These are phyloP conservation scores for Plagodis pulveraria DNA, from an alignment of 2,888 invertebrate species.

Conservation along the genomic window DNA sequence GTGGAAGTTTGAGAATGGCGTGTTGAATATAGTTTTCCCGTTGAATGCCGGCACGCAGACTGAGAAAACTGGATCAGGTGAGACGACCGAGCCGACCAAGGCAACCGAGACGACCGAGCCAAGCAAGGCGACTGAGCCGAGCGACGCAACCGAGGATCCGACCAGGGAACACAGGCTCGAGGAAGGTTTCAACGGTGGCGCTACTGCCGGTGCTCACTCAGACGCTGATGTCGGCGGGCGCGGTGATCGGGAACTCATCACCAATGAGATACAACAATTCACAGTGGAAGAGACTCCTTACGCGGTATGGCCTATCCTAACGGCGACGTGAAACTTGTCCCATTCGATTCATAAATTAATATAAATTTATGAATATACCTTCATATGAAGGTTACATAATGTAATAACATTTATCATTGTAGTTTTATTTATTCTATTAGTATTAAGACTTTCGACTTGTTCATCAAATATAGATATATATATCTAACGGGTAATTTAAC, in stretches of 20 bases:
- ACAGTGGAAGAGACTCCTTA: constrained; percentile 69
- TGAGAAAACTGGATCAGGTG: neutral
- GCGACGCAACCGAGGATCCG: constrained; percentile 27
- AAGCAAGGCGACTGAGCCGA: constrained; percentile 32
- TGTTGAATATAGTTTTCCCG: constrained; percentile 63
- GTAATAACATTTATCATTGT: too few species aligned
- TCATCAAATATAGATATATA: too few species aligned
- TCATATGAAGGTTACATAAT: constrained; percentile 24
- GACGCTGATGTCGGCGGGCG: constrained; percentile 24
- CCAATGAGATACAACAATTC: constrained; percentile 52
- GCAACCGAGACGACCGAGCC: neutral
- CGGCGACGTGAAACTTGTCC: constrained; percentile 69
- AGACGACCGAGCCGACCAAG: neutral
- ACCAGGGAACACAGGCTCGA: constrained; percentile 51
- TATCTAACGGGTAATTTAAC: too few species aligned
- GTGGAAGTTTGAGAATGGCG: constrained; percentile 60
- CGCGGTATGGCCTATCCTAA: constrained; percentile 67
- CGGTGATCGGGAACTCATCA: constrained; percentile 42
- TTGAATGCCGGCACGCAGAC: constrained; percentile 38
- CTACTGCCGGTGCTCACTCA: constrained; percentile 51
- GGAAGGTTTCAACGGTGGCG: constrained; percentile 45
- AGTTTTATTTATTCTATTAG: too few species aligned
- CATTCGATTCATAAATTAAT: constrained; percentile 47
- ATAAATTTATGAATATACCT: too few species aligned
- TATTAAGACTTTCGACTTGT: too few species aligned